These are phyloP conservation scores for Corydoras sp. DNA, from an alignment of 2,113 vertebrate species.

Conservation along the genomic window DNA sequence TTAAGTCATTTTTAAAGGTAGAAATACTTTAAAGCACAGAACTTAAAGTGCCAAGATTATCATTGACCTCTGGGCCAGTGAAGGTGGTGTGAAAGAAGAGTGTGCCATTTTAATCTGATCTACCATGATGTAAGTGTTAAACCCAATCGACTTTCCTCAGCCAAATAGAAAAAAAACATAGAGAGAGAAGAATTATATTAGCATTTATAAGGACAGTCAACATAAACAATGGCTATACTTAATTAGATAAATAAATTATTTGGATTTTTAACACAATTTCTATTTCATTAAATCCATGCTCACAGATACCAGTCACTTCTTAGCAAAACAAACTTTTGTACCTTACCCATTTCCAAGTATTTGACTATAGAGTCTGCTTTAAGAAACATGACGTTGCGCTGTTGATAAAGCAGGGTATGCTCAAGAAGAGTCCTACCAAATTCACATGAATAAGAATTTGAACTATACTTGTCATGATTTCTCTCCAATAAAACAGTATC, in stretches of 20 bases:
- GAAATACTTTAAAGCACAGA: constrained; percentile 17
- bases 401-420: too few relatives aligned
- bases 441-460: too few relatives aligned
- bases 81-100: constrained; percentile 24
- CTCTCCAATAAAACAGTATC: neutral
- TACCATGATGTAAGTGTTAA: constrained; percentile 30
- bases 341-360: too few relatives aligned
- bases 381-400: too few relatives aligned
- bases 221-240: neutral
- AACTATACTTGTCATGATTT: neutral
- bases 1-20: constrained; percentile 4
- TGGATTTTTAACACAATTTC: too few relatives aligned
- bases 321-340: too few relatives aligned
- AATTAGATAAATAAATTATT: neutral
- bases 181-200: neutral
- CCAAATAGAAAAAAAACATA: neutral
- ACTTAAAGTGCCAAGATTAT: constrained; percentile 15
- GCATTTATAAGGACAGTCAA: neutral
- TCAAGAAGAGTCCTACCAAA: too few relatives aligned
- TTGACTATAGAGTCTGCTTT: too few relatives aligned
- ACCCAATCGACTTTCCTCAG: neutral
- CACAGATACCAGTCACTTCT: too few relatives aligned
- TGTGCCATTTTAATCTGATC: constrained; percentile 34
- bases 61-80: constrained; percentile 21
- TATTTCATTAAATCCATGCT: too few relatives aligned